Percentiles rank a stretch among this genome's conserved stretches.
phyloP scores from a whole-genome alignment of 1,140 invertebrate genomes.

The Microplitis demolitor region DNA sequence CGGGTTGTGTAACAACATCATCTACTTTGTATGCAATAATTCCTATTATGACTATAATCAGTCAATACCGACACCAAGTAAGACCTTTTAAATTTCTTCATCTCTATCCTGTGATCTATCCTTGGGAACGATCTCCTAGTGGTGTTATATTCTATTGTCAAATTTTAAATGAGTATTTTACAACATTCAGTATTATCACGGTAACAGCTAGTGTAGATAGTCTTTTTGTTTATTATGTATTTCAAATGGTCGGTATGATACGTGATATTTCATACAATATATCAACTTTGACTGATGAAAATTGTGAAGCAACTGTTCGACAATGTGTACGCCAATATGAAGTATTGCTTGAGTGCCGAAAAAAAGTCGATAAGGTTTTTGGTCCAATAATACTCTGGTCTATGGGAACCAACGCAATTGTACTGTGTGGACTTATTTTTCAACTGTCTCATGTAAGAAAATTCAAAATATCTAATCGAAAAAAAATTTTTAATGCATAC shows the following conservation, averaged over 20 bases:
- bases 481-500: no score
- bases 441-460: constrained; percentile 11
- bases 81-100: constrained; percentile 11
- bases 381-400: constrained; percentile 12
- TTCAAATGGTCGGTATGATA: not conserved
- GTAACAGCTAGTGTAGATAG: not conserved
- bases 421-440: constrained; percentile 14
- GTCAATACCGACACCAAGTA: not conserved
- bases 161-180: not conserved
- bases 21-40: not conserved
- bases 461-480: not conserved
- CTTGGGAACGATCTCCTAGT: not conserved
- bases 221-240: not conserved
- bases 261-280: not conserved
- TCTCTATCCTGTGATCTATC: constrained; percentile 11
- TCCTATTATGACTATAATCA: not conserved
- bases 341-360: not conserved
- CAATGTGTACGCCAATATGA: not conserved
- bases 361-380: not conserved
- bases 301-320: not conserved
- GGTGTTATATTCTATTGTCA: not conserved
- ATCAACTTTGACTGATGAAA: not conserved
- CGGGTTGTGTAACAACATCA: not conserved
- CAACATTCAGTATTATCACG: not conserved
- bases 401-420: constrained; percentile 3